These are phyloP conservation scores for Amphimallon solstitiale DNA, from an alignment of 2,888 invertebrate genomes.

Conservation along the genomic window DNA sequence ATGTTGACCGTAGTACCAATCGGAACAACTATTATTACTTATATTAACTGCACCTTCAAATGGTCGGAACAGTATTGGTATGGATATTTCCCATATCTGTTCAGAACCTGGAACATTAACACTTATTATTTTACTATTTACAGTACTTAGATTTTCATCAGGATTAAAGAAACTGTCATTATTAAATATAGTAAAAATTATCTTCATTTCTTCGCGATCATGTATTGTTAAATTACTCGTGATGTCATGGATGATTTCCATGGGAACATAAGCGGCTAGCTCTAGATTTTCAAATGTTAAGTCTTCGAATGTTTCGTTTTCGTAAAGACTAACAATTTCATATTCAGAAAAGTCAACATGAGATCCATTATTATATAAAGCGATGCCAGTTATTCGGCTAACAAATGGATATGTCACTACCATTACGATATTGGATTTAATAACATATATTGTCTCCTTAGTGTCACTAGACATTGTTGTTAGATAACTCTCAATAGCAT, in stretches of 20 bases:
- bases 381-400: slow-evolving; percentile 1
- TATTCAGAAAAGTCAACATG: too few relatives aligned
- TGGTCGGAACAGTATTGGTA: not conserved
- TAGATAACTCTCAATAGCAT: slow-evolving; percentile 29
- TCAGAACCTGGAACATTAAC: not conserved
- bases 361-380: not conserved
- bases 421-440: too few relatives aligned
- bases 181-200: slow-evolving; percentile 13
- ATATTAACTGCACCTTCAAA: slow-evolving; percentile 7
- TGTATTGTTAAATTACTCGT: too few relatives aligned
- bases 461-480: slow-evolving; percentile 8
- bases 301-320: slow-evolving; percentile 10
- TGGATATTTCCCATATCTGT: not conserved
- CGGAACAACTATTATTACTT: slow-evolving; percentile 7
- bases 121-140: slow-evolving; percentile 2
- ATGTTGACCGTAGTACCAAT: slow-evolving; percentile 23
- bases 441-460: too few relatives aligned
- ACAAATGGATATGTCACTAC: slow-evolving; percentile 2
- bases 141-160: not conserved
- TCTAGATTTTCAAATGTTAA: slow-evolving; percentile 12
- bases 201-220: not conserved
- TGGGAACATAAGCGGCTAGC: too few relatives aligned
- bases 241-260: too few relatives aligned
- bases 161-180: slow-evolving; percentile 17
- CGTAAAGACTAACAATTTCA: not conserved